Evolutionary conservation across 2,797 vertebrate genomes (phyloP).

Genomic region (Anguilla pacifica): DNA sequence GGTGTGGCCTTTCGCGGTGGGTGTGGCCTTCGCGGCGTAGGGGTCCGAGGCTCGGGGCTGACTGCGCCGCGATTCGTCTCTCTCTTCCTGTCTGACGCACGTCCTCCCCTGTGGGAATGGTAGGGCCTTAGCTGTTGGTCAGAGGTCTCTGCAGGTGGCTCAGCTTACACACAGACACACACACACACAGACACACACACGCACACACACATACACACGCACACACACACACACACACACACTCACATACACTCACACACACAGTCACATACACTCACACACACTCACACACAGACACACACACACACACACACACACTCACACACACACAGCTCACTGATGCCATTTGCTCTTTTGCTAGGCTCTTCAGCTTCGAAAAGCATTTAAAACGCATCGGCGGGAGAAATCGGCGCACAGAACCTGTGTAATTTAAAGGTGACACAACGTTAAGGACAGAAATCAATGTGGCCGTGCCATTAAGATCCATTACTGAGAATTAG

Average conservation of each 20-base stretch:
- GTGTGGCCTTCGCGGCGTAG: neutral
- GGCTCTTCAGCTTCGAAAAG: neutral
- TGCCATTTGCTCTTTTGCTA: neutral
- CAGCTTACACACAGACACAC: neutral
- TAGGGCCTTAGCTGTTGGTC: neutral
- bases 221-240: neutral
- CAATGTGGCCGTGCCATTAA: constrained; percentile 1
- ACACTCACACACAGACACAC: neutral
- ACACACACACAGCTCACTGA: neutral
- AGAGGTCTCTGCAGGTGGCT: neutral
- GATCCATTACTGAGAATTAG: constrained; percentile 39
- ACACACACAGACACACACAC: neutral
- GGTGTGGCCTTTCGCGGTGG: neutral
- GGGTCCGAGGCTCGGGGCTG: neutral
- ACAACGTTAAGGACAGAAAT: constrained; percentile 20
- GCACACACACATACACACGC: neutral
- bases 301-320: neutral
- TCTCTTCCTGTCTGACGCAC: neutral
- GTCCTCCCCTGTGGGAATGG: neutral
- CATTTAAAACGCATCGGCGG: neutral
- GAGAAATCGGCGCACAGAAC: neutral
- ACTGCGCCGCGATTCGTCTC: neutral
- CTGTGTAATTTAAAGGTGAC: constrained; percentile 14
- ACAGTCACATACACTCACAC: neutral
- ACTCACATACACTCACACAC: neutral